These are phyloP conservation scores for Xiphydria camelus DNA, from an alignment of 2,888 invertebrate genomes.

Conservation along the genomic window DNA sequence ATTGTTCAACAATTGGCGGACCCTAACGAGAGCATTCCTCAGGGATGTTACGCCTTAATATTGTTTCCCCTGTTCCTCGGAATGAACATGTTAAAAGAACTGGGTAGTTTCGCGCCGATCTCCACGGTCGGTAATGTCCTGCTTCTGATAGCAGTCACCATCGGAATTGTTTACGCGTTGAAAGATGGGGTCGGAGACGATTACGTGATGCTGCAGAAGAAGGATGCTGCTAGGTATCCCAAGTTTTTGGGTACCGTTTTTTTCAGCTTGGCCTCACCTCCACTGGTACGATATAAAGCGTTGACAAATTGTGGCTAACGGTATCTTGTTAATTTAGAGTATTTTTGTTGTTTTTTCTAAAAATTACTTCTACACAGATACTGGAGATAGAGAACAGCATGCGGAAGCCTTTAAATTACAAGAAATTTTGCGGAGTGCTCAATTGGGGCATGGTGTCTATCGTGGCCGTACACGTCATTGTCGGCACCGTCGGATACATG, in stretches of 20 bases:
- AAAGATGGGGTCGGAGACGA: conserved; percentile 28
- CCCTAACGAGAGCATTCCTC: conserved; percentile 20
- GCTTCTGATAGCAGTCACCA: conserved; percentile 23
- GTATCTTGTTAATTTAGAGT: background rate
- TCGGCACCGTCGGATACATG: conserved; percentile 34
- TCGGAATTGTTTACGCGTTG: conserved; percentile 32
- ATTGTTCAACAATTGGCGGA: conserved; percentile 33
- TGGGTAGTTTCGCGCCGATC: conserved; percentile 28
- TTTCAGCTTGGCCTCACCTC: conserved; percentile 39
- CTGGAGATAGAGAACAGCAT: conserved; percentile 37
- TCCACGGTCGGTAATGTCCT: conserved; percentile 33
- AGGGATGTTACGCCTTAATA: conserved; percentile 29
- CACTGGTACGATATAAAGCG: conserved; percentile 33
- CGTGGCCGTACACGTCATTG: conserved; percentile 23
- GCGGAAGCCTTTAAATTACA: conserved; percentile 34
- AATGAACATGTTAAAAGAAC: conserved; percentile 31
- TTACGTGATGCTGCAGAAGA: too few relatives aligned
- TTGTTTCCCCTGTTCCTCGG: conserved; percentile 33
- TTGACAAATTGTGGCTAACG: too few relatives aligned
- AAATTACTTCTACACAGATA: conserved; percentile 20
- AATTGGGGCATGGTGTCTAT: conserved; percentile 37
- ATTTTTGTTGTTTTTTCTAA: background rate
- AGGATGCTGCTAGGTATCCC: too few relatives aligned
- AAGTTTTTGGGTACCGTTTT: conserved; percentile 37
- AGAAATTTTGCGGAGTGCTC: conserved; percentile 31